Evolutionary conservation across 2,888 invertebrate genomes (phyloP).

Genomic region (Tachina fera): DNA sequence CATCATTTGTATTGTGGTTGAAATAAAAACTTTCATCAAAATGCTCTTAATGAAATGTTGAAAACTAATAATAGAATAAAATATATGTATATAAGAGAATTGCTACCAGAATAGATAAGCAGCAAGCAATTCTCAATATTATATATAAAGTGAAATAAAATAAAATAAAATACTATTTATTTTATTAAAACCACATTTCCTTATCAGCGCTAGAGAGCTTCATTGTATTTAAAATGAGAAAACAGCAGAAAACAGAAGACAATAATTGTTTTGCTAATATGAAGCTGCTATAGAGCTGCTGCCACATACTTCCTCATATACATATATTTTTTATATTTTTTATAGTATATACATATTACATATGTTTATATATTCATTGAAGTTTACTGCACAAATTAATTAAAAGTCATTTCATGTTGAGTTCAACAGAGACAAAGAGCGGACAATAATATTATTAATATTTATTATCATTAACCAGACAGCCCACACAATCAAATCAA

Average conservation of each 20-base stretch:
- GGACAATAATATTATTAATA: slow-evolving; percentile 15
- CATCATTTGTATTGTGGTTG: slow-evolving; percentile 16
- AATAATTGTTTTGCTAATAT: slow-evolving; percentile 13
- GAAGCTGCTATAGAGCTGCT: slow-evolving; percentile 8
- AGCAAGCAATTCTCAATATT: slow-evolving; percentile 25
- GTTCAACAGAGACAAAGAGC: slow-evolving; percentile 27
- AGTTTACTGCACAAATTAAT: slow-evolving; percentile 9
- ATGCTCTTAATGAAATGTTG: slow-evolving; percentile 9
- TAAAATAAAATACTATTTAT: slow-evolving; percentile 36
- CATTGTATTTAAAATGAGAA: slow-evolving; percentile 12
- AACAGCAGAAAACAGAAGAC: not conserved
- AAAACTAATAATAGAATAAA: slow-evolving; percentile 15
- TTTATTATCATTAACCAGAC: slow-evolving; percentile 52
- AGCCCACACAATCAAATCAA: slow-evolving; percentile 21
- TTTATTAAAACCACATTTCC: slow-evolving; percentile 48
- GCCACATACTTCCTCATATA: not conserved
- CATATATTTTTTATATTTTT: not conserved
- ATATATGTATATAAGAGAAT: not conserved
- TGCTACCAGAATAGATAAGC: slow-evolving; percentile 54
- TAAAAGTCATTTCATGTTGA: slow-evolving; percentile 4
- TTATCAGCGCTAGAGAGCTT: slow-evolving; percentile 55
- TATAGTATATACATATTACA: not conserved
- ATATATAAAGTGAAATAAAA: slow-evolving; percentile 19
- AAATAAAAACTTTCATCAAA: slow-evolving; percentile 23
- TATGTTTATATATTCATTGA: slow-evolving; percentile 13